Evolutionary conservation across 2,888 invertebrate genomes (phyloP).

Genomic region (Drosophila nigricruria): DNA sequence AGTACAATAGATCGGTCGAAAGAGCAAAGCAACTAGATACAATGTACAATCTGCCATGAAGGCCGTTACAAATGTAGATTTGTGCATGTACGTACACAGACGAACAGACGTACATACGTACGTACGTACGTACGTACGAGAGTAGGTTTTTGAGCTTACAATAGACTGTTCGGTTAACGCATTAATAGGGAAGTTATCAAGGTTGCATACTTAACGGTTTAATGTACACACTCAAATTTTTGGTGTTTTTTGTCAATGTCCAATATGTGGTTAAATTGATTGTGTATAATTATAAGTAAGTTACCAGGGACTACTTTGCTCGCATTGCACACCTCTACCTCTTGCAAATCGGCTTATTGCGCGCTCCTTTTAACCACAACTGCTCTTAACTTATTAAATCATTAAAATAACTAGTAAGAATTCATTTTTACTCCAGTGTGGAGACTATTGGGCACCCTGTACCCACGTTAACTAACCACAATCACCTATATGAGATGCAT

Average conservation of each 20-base stretch:
- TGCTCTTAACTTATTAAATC: slow-evolving; percentile 30
- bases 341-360: slow-evolving; percentile 17
- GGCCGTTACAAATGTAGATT: slow-evolving; percentile 56
- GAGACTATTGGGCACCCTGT: background rate
- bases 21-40: slow-evolving; percentile 44
- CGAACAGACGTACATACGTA: too few species aligned
- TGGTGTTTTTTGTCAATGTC: slow-evolving; percentile 40
- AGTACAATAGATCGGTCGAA: slow-evolving; percentile 52
- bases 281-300: slow-evolving; percentile 29
- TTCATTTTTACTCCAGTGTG: background rate
- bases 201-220: slow-evolving; percentile 56
- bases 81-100: slow-evolving; percentile 28
- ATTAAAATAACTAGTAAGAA: background rate
- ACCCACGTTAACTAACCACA: background rate
- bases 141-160: slow-evolving; percentile 52
- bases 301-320: slow-evolving; percentile 34
- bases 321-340: slow-evolving; percentile 13
- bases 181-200: slow-evolving; percentile 74
- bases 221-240: slow-evolving; percentile 17
- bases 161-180: slow-evolving; percentile 23
- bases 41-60: slow-evolving; percentile 40
- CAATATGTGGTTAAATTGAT: slow-evolving; percentile 44
- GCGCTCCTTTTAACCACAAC: slow-evolving; percentile 30
- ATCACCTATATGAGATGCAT: background rate
- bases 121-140: slow-evolving; percentile 2